These are phyloP conservation scores for Ashinkailepas kermadecensis DNA, from an alignment of 2,888 invertebrate genomes.

Conservation along the genomic window DNA sequence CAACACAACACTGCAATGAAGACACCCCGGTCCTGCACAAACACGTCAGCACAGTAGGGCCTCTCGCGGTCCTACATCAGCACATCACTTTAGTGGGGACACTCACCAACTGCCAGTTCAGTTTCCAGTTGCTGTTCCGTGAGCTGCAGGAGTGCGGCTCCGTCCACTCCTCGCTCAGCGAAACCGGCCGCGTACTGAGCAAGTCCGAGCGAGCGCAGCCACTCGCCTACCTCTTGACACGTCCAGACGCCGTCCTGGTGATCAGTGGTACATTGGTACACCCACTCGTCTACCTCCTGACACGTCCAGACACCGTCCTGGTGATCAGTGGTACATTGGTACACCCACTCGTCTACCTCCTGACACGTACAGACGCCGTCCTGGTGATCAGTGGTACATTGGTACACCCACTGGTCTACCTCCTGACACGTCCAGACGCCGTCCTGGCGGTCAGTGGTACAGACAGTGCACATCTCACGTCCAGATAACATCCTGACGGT, in stretches of 20 bases:
- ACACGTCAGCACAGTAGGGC: too few relatives aligned
- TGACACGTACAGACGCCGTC: conserved; percentile 39
- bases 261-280: conserved; percentile 32
- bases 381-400: too few relatives aligned
- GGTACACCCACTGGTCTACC: conserved; percentile 41
- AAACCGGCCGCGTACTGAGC: conserved; percentile 40
- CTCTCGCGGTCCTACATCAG: too few relatives aligned
- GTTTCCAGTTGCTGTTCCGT: conserved; percentile 35
- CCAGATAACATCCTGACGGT: too few relatives aligned
- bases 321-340: too few relatives aligned
- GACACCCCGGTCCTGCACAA: too few relatives aligned
- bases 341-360: conserved; percentile 43
- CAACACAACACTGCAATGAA: too few relatives aligned
- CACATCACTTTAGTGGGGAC: too few relatives aligned
- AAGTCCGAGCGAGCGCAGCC: conserved; percentile 41
- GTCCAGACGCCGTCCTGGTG: conserved; percentile 37
- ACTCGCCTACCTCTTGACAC: conserved; percentile 42
- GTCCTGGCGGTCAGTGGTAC: too few relatives aligned
- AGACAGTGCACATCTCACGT: too few relatives aligned
- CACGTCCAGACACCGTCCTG: conserved; percentile 38
- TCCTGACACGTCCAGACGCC: conserved; percentile 41
- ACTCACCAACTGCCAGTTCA: conserved; percentile 32
- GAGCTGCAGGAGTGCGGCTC: conserved; percentile 41
- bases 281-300: conserved; percentile 43
- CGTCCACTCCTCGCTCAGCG: conserved; percentile 42